A percentile compares a stretch with the other conserved stretches of the same genome.
phyloP scores from a whole-genome alignment of 2,888 invertebrate genomes.

The Heliconius sara region DNA sequence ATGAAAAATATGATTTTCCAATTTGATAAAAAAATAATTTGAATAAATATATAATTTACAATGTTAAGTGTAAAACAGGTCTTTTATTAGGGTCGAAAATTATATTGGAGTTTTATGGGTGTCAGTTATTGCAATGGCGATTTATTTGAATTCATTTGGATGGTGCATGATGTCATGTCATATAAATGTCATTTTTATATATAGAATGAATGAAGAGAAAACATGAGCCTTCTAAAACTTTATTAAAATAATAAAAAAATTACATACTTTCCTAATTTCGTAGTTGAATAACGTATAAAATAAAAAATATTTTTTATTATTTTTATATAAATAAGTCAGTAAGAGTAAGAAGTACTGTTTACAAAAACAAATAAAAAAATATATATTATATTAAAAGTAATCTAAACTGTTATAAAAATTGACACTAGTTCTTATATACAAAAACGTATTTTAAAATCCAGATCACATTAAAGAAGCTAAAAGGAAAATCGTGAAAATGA shows the following conservation, averaged over 20 bases:
- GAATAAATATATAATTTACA: not conserved
- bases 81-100: slow-evolving; percentile 43
- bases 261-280: not conserved
- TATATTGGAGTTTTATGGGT: slow-evolving; percentile 43
- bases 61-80: slow-evolving; percentile 20
- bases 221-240: not conserved
- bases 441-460: not conserved
- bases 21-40: not conserved
- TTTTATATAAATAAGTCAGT: not conserved
- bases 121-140: slow-evolving; percentile 29
- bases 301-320: not conserved
- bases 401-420: not conserved
- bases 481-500: slow-evolving; percentile 31
- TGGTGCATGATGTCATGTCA: slow-evolving; percentile 42
- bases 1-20: not conserved
- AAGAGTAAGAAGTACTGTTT: not conserved
- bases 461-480: slow-evolving; percentile 16
- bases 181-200: slow-evolving; percentile 1
- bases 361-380: too few relatives aligned
- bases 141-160: slow-evolving; percentile 40
- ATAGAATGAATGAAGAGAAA: not conserved
- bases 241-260: not conserved
- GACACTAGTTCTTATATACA: not conserved
- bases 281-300: not conserved
- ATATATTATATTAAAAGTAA: too few relatives aligned